Conservation (phyloP, 92 coral and sea anemone genomes). For the Palythoa grandis region DNA sequence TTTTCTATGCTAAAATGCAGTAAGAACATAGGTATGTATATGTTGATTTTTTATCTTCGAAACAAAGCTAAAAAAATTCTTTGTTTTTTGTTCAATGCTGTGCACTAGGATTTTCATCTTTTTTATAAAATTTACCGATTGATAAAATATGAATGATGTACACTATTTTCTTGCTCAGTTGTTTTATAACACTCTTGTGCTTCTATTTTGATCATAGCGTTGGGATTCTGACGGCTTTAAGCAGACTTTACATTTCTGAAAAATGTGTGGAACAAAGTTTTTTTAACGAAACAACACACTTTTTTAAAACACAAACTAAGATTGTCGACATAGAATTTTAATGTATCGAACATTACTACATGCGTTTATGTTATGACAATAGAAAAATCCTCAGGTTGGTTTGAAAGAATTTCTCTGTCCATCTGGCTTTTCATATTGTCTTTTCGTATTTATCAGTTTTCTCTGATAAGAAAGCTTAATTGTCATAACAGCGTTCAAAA, state of each 20-base stretch:
- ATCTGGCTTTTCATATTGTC: slow-evolving; percentile 36
- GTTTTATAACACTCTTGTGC: background rate
- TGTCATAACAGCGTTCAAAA: slow-evolving; percentile 26
- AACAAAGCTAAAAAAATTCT: background rate
- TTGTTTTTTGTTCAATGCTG: background rate
- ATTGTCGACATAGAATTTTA: slow-evolving; percentile 1
- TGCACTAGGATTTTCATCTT: background rate
- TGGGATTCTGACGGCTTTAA: background rate
- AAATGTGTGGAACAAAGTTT: background rate
- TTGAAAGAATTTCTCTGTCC: background rate
- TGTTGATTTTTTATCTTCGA: no score
- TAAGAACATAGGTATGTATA: no score
- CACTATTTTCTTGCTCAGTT: background rate
- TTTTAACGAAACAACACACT: background rate
- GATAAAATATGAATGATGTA: background rate
- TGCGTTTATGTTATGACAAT: slow-evolving; percentile 7
- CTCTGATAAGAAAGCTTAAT: slow-evolving; percentile 37
- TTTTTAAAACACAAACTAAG: background rate
- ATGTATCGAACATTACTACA: slow-evolving; percentile 13
- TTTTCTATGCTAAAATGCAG: no score
- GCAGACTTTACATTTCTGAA: background rate
- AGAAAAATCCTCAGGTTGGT: background rate
- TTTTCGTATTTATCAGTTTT: slow-evolving; percentile 31
- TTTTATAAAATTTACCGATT: background rate
- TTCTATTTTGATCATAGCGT: no score